Percentiles rank a stretch among this genome's conserved stretches.
These are phyloP conservation scores for Calcarius lapponicus DNA, from an alignment of 2,797 vertebrate species.

Conservation along the genomic window DNA sequence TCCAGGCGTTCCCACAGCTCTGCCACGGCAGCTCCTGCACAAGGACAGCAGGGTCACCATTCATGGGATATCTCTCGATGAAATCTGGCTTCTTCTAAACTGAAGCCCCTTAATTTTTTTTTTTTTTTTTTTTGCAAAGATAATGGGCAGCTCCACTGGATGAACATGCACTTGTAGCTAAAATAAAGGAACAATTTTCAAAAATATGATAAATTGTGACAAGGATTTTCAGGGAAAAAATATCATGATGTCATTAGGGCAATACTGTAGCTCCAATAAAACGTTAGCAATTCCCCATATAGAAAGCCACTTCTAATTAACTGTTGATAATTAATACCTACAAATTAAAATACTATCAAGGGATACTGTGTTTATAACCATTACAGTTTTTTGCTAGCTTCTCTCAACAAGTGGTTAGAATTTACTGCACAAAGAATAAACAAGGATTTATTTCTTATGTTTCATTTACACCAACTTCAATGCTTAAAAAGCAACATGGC, in stretches of 20 bases:
- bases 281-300: background rate
- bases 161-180: background rate
- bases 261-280: background rate
- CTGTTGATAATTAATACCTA: constrained; percentile 10
- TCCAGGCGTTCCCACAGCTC: constrained; percentile 89
- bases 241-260: background rate
- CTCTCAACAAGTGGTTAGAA: constrained; percentile 7
- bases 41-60: background rate
- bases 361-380: background rate
- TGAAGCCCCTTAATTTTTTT: rapidly evolving
- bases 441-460: background rate
- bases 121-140: background rate
- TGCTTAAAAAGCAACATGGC: background rate
- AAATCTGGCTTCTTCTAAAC: background rate
- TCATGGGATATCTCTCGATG: rapidly evolving
- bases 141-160: background rate
- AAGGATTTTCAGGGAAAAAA: background rate
- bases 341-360: background rate
- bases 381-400: background rate
- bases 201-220: background rate
- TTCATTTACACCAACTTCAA: background rate
- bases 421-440: background rate
- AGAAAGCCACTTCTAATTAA: constrained; percentile 25
- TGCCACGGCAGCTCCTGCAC: constrained; percentile 88
- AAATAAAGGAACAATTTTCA: background rate